Evolutionary conservation across 2,888 invertebrate species (phyloP).

Genomic region (Orthosia cruda): DNA sequence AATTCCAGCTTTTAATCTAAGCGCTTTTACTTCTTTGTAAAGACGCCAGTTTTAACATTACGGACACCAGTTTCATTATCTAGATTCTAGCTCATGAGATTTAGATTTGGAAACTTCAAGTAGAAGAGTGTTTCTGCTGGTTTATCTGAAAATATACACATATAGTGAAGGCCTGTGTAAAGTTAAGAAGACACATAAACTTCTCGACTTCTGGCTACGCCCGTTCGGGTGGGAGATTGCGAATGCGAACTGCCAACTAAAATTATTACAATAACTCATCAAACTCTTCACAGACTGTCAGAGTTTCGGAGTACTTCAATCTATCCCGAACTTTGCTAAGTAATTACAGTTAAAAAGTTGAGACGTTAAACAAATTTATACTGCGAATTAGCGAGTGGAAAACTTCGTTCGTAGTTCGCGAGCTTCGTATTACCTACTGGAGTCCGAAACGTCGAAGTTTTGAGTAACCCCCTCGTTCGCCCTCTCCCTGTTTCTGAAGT

Average conservation of each 20-base stretch:
- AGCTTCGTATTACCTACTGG: slow-evolving; percentile 85
- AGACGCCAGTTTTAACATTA: neutral
- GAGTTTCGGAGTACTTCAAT: slow-evolving; percentile 85
- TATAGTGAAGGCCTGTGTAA: slow-evolving; percentile 22
- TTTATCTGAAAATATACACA: slow-evolving; percentile 34
- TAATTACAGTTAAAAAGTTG: slow-evolving; percentile 91
- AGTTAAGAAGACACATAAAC: slow-evolving; percentile 58
- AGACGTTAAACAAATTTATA: slow-evolving; percentile 92
- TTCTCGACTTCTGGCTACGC: slow-evolving; percentile 43
- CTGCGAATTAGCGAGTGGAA: slow-evolving; percentile 89
- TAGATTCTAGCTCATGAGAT: neutral
- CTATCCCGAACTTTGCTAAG: slow-evolving; percentile 86
- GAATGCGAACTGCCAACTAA: slow-evolving; percentile 68
- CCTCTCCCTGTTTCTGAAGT: slow-evolving; percentile 80
- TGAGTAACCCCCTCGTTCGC: slow-evolving; percentile 81
- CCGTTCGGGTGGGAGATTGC: slow-evolving; percentile 49
- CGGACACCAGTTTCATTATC: slow-evolving; percentile 4
- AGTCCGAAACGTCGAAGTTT: slow-evolving; percentile 88
- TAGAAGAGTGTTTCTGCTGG: neutral
- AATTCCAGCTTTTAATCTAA: neutral
- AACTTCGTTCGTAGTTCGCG: slow-evolving; percentile 75
- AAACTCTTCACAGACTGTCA: slow-evolving; percentile 79
- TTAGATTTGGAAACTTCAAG: neutral
- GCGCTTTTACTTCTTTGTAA: neutral
- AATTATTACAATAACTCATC: slow-evolving; percentile 80